Conservation (phyloP, 1,140 invertebrate genomes). For the Solenopsis fugax region DNA sequence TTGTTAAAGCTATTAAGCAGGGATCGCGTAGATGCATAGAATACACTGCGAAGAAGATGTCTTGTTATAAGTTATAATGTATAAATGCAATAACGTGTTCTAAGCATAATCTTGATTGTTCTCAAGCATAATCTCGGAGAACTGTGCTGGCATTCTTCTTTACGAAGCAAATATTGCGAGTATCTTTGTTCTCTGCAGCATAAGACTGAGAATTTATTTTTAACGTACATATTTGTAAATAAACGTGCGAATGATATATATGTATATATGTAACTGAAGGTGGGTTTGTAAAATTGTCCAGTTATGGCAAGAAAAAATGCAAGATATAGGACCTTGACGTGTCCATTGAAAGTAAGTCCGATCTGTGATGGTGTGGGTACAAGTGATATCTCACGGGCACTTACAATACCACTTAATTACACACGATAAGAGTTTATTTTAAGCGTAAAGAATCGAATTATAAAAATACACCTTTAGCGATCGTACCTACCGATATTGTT, state of each 20-base stretch:
- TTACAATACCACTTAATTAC: constrained; percentile 69
- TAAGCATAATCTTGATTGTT: constrained; percentile 42
- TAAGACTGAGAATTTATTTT: constrained; percentile 84
- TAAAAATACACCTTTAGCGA: constrained; percentile 40
- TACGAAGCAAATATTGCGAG: constrained; percentile 12
- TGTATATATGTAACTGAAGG: neutral
- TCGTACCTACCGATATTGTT: neutral
- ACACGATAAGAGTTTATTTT: constrained; percentile 58
- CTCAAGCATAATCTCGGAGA: constrained; percentile 21
- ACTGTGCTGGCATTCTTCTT: neutral
- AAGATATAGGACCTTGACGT: constrained; percentile 38
- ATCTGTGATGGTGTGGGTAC: constrained; percentile 72
- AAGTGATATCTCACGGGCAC: constrained; percentile 55
- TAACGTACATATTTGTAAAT: constrained; percentile 82
- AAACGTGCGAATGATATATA: constrained; percentile 53
- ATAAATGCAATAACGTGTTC: neutral
- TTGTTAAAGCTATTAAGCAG: neutral
- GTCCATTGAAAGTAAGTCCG: constrained; percentile 55
- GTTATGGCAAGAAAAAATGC: neutral
- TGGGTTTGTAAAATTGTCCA: constrained; percentile 1
- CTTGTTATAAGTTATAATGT: neutral
- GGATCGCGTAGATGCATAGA: constrained; percentile 32
- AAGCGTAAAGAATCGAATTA: constrained; percentile 58
- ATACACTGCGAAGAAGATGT: neutral
- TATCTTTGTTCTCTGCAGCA: constrained; percentile 76